phyloP scores from a whole-genome alignment of 2,113 vertebrate species.

The Drymodes brunneopygia region DNA sequence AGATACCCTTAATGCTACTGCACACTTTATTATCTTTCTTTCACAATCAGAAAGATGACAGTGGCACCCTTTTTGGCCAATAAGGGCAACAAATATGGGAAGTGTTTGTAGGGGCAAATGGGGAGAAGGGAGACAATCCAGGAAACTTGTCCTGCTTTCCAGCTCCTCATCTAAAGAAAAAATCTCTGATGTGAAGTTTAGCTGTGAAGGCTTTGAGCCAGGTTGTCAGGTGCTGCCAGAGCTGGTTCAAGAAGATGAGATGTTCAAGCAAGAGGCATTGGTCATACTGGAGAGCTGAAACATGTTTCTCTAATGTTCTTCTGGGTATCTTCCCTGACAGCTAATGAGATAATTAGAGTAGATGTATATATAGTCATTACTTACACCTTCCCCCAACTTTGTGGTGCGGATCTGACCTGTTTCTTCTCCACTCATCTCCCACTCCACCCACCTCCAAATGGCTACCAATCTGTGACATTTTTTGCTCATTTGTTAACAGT shows the following conservation, averaged over 20 bases:
- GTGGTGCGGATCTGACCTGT: slow-evolving; percentile 2
- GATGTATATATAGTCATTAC: not conserved
- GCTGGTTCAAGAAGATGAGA: not conserved
- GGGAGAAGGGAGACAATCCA: not conserved
- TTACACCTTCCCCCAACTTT: not conserved
- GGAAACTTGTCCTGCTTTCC: not conserved
- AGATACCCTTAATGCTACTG: not conserved
- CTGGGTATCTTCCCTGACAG: not conserved
- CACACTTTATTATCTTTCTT: not conserved
- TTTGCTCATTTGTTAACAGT: slow-evolving; percentile 62
- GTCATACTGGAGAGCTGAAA: not conserved
- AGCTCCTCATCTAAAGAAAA: not conserved
- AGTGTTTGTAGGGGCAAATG: not conserved
- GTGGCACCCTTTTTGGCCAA: not conserved
- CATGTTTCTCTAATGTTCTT: not conserved
- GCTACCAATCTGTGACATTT: slow-evolving; percentile 49
- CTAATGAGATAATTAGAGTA: not conserved
- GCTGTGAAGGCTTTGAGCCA: not conserved
- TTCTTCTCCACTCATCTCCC: not conserved
- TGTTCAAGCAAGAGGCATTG: not conserved
- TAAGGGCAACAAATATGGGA: not conserved
- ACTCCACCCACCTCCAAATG: slow-evolving; percentile 60
- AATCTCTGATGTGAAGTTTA: not conserved
- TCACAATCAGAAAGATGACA: not conserved
- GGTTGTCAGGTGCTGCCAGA: not conserved